Conservation (phyloP, 1,140 invertebrate genomes). For the Leptinotarsa undecemlineata region DNA sequence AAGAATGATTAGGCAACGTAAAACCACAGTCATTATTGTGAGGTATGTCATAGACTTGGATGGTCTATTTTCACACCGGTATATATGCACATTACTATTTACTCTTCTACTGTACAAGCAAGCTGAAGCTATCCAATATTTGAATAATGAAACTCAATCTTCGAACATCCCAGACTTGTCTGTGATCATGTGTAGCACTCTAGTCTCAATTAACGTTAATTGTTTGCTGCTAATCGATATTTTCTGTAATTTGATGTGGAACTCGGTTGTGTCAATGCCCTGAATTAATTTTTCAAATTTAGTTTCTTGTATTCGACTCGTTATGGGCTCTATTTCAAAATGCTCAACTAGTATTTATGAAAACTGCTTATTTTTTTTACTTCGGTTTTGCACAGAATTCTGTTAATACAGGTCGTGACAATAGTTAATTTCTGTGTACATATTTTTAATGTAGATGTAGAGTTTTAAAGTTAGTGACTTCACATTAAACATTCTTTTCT, state of each 20-base stretch:
- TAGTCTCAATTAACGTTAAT: constrained; percentile 32
- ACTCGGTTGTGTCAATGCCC: constrained; percentile 21
- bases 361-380: constrained; percentile 15
- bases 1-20: too few relatives aligned
- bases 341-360: constrained; percentile 35
- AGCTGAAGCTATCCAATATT: too few relatives aligned
- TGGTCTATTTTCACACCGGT: too few relatives aligned
- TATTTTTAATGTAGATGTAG: constrained; percentile 37
- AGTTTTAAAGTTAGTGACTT: constrained; percentile 35
- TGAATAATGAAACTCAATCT: too few relatives aligned
- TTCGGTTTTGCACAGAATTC: constrained; percentile 35
- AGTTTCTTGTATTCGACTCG: constrained; percentile 5
- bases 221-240: constrained; percentile 24
- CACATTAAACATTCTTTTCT: constrained; percentile 35
- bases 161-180: background rate
- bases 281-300: constrained; percentile 13
- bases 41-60: too few relatives aligned
- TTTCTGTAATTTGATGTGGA: constrained; percentile 12
- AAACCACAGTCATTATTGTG: too few relatives aligned
- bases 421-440: constrained; percentile 45
- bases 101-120: too few relatives aligned
- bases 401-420: constrained; percentile 42
- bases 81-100: too few relatives aligned
- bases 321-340: constrained; percentile 28
- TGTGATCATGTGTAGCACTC: constrained; percentile 37